Evolutionary conservation across 2,888 invertebrate genomes (phyloP).

Genomic region (Proisotoma minuta): DNA sequence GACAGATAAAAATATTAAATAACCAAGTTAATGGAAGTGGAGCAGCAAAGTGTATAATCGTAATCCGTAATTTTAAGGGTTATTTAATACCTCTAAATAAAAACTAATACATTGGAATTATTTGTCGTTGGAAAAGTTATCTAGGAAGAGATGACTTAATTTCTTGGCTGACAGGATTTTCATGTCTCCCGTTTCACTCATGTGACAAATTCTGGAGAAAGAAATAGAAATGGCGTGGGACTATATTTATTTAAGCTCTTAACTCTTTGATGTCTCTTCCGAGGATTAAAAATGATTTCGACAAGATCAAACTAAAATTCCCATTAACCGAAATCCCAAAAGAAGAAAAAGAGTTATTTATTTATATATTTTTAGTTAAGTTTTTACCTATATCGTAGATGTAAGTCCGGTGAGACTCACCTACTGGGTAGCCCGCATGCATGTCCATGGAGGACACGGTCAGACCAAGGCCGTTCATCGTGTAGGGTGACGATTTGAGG

Average conservation of each 20-base stretch:
- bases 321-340: too few relatives aligned
- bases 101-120: conserved; percentile 8
- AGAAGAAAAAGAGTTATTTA: neutral
- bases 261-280: too few relatives aligned
- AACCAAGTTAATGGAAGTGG: too few relatives aligned
- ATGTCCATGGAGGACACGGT: conserved; percentile 60
- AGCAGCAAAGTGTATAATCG: neutral
- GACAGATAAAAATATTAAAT: too few relatives aligned
- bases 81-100: neutral
- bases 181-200: too few relatives aligned
- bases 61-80: neutral
- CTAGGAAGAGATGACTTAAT: conserved; percentile 39
- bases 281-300: neutral
- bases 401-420: conserved; percentile 49
- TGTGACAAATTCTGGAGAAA: too few relatives aligned
- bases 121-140: conserved; percentile 37
- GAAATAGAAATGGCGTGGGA: too few relatives aligned
- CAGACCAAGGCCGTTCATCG: conserved; percentile 57
- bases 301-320: neutral
- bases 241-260: too few relatives aligned
- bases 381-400: conserved; percentile 8
- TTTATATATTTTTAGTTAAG: neutral
- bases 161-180: conserved; percentile 41
- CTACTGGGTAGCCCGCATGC: conserved; percentile 63
- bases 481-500: conserved; percentile 59